Evolutionary conservation across 2,113 vertebrate genomes (phyloP), one percentile per base, ranked within the genome.

Genomic region (Toxotes jaculatrix): DNA sequence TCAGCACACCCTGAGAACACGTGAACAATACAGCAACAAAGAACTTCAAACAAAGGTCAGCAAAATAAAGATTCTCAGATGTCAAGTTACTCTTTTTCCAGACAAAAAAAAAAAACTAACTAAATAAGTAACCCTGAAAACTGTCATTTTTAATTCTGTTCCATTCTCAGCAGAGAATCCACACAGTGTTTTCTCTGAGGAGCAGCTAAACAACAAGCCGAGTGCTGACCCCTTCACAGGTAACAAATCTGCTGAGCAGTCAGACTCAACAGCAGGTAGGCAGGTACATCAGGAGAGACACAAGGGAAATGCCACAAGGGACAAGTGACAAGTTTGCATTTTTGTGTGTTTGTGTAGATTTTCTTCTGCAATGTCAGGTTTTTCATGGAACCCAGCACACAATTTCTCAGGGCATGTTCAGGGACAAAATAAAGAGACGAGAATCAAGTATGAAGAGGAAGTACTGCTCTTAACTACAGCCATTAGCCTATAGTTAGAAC

Each of bases 331-430:
- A 42, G 42, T 69, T 60, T 71, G 65, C 77, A 74, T 61, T 36
- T 73, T 14, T 1, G 55, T 36, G 43, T 27, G 1, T 4, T 4
- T 27, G n/a, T 67, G 23, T 36, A 49, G 42, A 49, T 19, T 75
- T 45, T 65, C n/a, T 76, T 72, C 59, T 72, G 67, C 67, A 67
- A 34, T 32, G 53, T 85, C 73, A 72, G 66, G 42, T 60, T 76
- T 76, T 67, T 53, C 34, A 43, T 42, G 51, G 43, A 80, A 53
- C 34, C 16, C 21, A 45, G 14, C 19, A 55, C 4, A 57, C 3
- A 38, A 31, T 42, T 70, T 38, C 32, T 70, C n/a, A n/a, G 51
- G 65, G 34, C 32, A 59, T 23, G 55, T 10, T 34, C 9, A 17
- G 17, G 40, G 4, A 72, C 45, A 55, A 60, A 66, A 61, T 34